phyloP scores from a whole-genome alignment of 2,888 invertebrate species.

The Drosophila kanekoi region DNA sequence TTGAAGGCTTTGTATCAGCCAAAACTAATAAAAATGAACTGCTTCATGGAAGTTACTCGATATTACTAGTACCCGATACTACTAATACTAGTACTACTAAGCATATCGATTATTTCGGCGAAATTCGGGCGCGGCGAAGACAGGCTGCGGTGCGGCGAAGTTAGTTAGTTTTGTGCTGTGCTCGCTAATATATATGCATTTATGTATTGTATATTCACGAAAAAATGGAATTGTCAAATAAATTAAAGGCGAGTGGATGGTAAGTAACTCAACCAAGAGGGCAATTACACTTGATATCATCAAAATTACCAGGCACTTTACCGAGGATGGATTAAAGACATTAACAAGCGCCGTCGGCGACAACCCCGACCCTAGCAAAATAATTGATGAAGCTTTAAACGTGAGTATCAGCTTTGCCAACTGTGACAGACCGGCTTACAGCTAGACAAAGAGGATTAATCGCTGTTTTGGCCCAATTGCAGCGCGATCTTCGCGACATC shows the following conservation, averaged over 20 bases:
- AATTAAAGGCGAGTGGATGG: constrained; percentile 89
- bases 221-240: constrained; percentile 88
- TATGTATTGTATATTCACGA: constrained; percentile 38
- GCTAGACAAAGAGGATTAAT: background rate
- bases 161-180: constrained; percentile 40
- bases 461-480: background rate
- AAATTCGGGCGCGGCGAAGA: constrained; percentile 28
- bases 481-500: constrained; percentile 91
- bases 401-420: constrained; percentile 86
- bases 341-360: constrained; percentile 86
- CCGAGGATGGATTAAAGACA: constrained; percentile 89
- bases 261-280: constrained; percentile 81
- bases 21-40: no score
- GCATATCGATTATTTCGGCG: constrained; percentile 9
- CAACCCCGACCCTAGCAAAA: constrained; percentile 87
- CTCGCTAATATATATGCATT: constrained; percentile 39
- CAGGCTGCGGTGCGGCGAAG: constrained; percentile 31
- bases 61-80: background rate
- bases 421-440: background rate
- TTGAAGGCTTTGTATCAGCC: no score
- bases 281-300: background rate
- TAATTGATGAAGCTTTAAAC: constrained; percentile 89
- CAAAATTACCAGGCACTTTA: constrained; percentile 87
- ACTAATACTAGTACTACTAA: background rate
- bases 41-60: background rate